Conservation (phyloP, 2,888 invertebrate genomes). For the Rhamphomyia laevipes region DNA sequence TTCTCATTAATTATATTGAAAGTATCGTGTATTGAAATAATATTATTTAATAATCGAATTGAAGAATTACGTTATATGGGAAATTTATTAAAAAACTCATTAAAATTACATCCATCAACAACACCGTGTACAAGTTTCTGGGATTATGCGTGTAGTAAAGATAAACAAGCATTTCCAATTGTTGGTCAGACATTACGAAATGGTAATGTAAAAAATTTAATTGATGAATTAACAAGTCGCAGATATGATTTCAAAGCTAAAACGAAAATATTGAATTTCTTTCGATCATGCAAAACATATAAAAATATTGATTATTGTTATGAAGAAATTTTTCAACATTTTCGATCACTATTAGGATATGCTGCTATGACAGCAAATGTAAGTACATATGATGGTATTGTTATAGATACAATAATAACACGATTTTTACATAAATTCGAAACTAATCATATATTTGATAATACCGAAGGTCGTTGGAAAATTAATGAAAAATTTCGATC, state of each 20-base stretch:
- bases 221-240: slow-evolving; percentile 27
- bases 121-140: not conserved
- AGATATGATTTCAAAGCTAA: slow-evolving; percentile 28
- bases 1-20: no score
- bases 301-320: slow-evolving; percentile 31
- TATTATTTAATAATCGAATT: not conserved
- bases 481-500: not conserved
- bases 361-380: not conserved
- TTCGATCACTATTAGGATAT: slow-evolving; percentile 30
- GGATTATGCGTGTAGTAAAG: not conserved
- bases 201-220: slow-evolving; percentile 14
- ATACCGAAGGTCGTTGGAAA: not conserved
- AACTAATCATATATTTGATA: not conserved
- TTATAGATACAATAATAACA: not conserved
- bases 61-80: not conserved
- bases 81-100: not conserved
- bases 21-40: not conserved
- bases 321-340: slow-evolving; percentile 29
- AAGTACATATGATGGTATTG: not conserved
- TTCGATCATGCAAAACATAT: slow-evolving; percentile 27
- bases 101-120: not conserved
- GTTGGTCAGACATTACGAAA: not conserved
- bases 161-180: not conserved
- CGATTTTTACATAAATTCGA: not conserved
- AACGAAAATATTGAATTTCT: slow-evolving; percentile 29